Conservation (phyloP, 2,113 vertebrate genomes). For the Cyphomyrus plagiostoma region DNA sequence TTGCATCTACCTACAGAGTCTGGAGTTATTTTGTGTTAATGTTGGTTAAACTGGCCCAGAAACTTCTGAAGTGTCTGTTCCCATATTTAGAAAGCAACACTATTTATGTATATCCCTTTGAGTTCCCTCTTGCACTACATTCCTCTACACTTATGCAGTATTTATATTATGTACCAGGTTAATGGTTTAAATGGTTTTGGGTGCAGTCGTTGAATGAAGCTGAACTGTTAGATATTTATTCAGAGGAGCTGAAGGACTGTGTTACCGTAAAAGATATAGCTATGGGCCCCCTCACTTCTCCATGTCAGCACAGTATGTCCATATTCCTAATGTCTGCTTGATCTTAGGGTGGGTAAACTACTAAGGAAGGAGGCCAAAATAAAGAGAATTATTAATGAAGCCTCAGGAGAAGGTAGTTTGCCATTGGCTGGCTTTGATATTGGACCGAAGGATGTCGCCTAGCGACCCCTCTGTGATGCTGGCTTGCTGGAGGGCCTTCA, state of each 20-base stretch:
- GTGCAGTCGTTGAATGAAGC: neutral
- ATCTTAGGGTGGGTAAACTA: slow-evolving; percentile 19
- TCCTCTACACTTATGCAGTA: neutral
- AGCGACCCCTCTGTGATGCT: slow-evolving; percentile 44
- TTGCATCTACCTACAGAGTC: neutral
- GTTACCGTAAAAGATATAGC: neutral
- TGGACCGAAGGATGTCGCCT: slow-evolving; percentile 31
- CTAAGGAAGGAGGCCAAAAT: slow-evolving; percentile 34
- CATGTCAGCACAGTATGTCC: neutral
- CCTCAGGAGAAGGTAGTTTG: slow-evolving; percentile 33
- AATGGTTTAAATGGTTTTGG: neutral
- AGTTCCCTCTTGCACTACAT: neutral
- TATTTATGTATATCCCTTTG: neutral
- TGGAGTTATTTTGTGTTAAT: neutral
- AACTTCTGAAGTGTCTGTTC: neutral
- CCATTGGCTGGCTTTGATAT: slow-evolving; percentile 48
- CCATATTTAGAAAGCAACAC: neutral
- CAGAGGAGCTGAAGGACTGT: neutral
- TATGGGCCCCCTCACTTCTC: neutral
- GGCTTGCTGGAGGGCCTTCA: slow-evolving; percentile 37
- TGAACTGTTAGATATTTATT: neutral
- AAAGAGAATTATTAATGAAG: slow-evolving; percentile 59
- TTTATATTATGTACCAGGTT: neutral
- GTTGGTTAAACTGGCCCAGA: neutral
- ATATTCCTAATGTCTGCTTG: neutral